Percentiles rank a stretch among this genome's conserved stretches.
phyloP scores from a whole-genome alignment of 2,888 invertebrate genomes.

The Chromoteleia sp. region DNA sequence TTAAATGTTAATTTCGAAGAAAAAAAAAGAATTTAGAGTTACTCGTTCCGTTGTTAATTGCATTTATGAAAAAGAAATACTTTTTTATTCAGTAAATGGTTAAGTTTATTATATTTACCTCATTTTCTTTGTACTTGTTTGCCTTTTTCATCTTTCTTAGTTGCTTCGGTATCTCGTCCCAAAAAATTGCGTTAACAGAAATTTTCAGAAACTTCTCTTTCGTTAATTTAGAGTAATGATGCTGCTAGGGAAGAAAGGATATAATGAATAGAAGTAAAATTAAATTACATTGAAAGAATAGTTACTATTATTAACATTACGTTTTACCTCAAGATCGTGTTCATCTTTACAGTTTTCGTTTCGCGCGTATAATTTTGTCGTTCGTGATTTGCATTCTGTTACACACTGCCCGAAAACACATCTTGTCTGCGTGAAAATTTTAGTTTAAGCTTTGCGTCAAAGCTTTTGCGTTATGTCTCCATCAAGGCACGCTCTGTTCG shows the following conservation, averaged over 20 bases:
- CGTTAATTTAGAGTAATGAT: neutral
- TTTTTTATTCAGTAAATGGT: slow-evolving; percentile 4
- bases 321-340: slow-evolving; percentile 7
- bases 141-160: neutral
- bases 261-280: slow-evolving; percentile 14
- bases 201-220: neutral
- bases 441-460: slow-evolving; percentile 35
- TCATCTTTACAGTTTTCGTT: slow-evolving; percentile 25
- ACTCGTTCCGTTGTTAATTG: neutral
- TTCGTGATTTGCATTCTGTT: slow-evolving; percentile 53
- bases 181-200: neutral
- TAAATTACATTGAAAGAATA: slow-evolving; percentile 3
- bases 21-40: slow-evolving; percentile 3
- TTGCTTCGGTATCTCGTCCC: neutral
- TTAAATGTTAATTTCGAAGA: too few relatives aligned
- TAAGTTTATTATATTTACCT: slow-evolving; percentile 4
- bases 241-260: neutral
- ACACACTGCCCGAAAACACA: slow-evolving; percentile 43
- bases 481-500: slow-evolving; percentile 46
- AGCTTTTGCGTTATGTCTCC: slow-evolving; percentile 50
- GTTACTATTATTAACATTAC: slow-evolving; percentile 17
- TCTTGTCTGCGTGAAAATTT: slow-evolving; percentile 52
- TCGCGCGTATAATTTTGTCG: slow-evolving; percentile 41
- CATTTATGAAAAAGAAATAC: neutral
- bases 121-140: neutral